These are phyloP conservation scores for Peromyscus leucopus DNA, from an alignment of 2,113 vertebrate genomes.

Conservation along the genomic window DNA sequence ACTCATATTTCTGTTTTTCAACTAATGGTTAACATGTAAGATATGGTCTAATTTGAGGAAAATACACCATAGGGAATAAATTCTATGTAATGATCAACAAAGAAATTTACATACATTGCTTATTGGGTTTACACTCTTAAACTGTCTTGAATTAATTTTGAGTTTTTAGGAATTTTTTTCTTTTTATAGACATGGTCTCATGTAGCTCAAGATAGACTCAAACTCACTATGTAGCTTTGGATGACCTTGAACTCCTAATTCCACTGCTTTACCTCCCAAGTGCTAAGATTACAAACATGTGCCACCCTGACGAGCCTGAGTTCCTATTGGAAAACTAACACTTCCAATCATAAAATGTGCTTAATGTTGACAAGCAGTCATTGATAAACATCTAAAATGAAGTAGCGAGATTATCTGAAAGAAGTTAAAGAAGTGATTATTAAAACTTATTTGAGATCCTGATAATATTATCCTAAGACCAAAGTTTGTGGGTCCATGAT, in stretches of 20 bases:
- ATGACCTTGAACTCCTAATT: neutral
- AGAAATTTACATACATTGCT: neutral
- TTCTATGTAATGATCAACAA: neutral
- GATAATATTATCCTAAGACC: slow-evolving; percentile 27
- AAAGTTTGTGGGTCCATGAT: neutral
- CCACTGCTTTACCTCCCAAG: neutral
- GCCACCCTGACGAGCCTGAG: neutral
- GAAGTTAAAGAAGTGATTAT: neutral
- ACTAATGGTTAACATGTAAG: neutral
- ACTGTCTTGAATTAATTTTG: neutral
- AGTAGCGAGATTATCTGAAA: neutral
- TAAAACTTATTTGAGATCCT: slow-evolving; percentile 8
- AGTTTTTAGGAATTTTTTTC: neutral
- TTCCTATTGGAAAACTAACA: neutral
- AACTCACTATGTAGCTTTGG: neutral
- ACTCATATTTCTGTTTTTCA: slow-evolving; percentile 14
- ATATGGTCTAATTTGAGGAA: neutral
- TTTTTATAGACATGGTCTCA: neutral
- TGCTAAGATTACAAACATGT: neutral
- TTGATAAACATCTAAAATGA: neutral
- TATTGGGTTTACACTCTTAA: neutral
- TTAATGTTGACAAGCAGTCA: neutral
- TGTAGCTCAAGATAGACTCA: neutral
- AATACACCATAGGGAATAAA: neutral
- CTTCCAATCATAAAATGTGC: neutral